phyloP scores from a whole-genome alignment of 2,888 invertebrate species.

The Diabrotica balteata region DNA sequence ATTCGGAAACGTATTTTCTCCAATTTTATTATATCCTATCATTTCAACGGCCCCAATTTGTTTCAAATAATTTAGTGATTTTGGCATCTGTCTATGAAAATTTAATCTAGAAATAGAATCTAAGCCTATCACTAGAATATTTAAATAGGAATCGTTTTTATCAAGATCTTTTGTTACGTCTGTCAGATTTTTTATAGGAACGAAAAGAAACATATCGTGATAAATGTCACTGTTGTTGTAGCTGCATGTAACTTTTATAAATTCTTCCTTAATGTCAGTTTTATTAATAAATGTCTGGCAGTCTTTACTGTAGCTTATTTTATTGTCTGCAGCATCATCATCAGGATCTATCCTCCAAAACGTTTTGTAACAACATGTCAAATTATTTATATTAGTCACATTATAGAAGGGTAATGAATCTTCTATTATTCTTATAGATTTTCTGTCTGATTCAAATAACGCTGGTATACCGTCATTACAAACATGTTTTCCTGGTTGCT shows the following conservation, averaged over 20 bases:
- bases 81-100: slow-evolving; percentile 83
- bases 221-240: slow-evolving; percentile 64
- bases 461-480: slow-evolving; percentile 63
- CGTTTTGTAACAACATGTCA: slow-evolving; percentile 69
- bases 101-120: slow-evolving; percentile 87
- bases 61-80: slow-evolving; percentile 69
- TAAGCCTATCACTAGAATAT: slow-evolving; percentile 81
- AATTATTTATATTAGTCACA: slow-evolving; percentile 57
- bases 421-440: slow-evolving; percentile 65
- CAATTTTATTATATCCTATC: slow-evolving; percentile 90
- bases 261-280: slow-evolving; percentile 68
- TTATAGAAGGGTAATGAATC: slow-evolving; percentile 63
- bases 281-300: slow-evolving; percentile 63
- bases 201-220: slow-evolving; percentile 73
- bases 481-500: not conserved
- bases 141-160: slow-evolving; percentile 55
- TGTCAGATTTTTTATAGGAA: slow-evolving; percentile 52
- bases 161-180: not conserved
- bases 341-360: slow-evolving; percentile 66
- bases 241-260: slow-evolving; percentile 71
- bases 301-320: slow-evolving; percentile 60
- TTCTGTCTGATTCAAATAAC: slow-evolving; percentile 66
- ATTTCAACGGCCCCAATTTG: slow-evolving; percentile 75
- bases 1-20: slow-evolving; percentile 93
- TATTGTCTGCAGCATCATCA: slow-evolving; percentile 61